These are phyloP conservation scores for Formica selysi DNA, from an alignment of 1,140 invertebrate genomes.

Conservation along the genomic window DNA sequence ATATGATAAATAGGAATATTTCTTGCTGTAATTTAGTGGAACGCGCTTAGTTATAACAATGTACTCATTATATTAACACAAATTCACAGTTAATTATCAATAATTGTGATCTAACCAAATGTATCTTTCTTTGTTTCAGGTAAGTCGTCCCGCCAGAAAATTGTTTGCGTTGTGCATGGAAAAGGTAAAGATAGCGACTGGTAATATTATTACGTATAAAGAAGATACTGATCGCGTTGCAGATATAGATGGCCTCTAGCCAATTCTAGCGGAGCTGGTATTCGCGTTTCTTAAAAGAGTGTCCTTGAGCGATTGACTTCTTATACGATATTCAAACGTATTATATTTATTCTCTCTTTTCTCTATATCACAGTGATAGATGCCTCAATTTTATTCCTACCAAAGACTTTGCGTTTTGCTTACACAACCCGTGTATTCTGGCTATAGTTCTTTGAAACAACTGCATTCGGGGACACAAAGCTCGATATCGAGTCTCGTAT, in stretches of 20 bases:
- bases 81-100: constrained; percentile 11
- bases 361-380: neutral
- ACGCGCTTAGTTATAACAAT: neutral
- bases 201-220: constrained; percentile 71
- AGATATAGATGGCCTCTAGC: constrained; percentile 79
- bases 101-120: neutral
- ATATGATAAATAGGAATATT: constrained; percentile 33
- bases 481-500: neutral
- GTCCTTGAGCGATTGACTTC: constrained; percentile 76
- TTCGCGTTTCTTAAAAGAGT: constrained; percentile 70
- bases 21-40: constrained; percentile 18
- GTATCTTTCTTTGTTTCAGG: constrained; percentile 77
- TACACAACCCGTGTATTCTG: neutral
- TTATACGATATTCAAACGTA: constrained; percentile 43
- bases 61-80: neutral
- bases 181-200: constrained; percentile 66
- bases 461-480: constrained; percentile 27
- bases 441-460: constrained; percentile 31
- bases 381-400: constrained; percentile 38
- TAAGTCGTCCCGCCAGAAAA: constrained; percentile 66
- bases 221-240: constrained; percentile 75
- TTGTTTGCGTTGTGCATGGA: constrained; percentile 7
- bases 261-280: constrained; percentile 70
- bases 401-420: constrained; percentile 24
- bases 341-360: constrained; percentile 51